Base-by-base conservation (phyloP, 1,140 invertebrate species). In the Hestina assimilis region DNA sequence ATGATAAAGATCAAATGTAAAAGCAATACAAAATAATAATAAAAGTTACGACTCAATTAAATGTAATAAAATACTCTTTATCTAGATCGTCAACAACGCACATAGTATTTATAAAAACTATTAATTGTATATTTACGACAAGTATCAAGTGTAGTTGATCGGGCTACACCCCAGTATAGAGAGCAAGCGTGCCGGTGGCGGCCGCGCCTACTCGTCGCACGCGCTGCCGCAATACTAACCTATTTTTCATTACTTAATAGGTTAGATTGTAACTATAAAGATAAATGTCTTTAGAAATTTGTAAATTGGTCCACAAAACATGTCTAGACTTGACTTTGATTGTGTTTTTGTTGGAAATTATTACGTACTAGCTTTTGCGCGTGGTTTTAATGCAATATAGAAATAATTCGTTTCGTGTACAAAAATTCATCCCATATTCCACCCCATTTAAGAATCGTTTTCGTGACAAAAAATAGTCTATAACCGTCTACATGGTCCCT, bases 211-310 rank as follows among this genome's bases (percentile, higher is more conserved):
- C 54, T 56, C 66, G 63, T 56, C 68, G 76, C 72, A 71, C 71
- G 75, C 72, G 71, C 77, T 67, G 52, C 59, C 41, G 47, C 56
- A 64, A 65, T 63, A 59, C 60, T 69, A 66, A 74, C 72, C 72
- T 71, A 78, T 78, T 73, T 72, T 74, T 74, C 62, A 74, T 71
- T 75, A 75, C 69, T 77, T 77, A 72, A 75, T 72, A 80, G 75
- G 77, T 77, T 75, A 73, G 66, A 69, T 55, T 55, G 56, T 67
- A 59, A 68, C 66, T 65, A 58, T 60, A 61, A 56, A 68, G 64
- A 66, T 75, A 62, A 72, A 66, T 51, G 52, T 55, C 59, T 53
- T 59, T 41, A 59, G 59, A 67, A 52, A 46, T 57, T 48, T 33
- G 31, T 38, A 41, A 48, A 50, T 23, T 40, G 31, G 20, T 7